These are phyloP conservation scores for Cyprinodon tularosa DNA, from an alignment of 2,113 vertebrate species.

Conservation along the genomic window DNA sequence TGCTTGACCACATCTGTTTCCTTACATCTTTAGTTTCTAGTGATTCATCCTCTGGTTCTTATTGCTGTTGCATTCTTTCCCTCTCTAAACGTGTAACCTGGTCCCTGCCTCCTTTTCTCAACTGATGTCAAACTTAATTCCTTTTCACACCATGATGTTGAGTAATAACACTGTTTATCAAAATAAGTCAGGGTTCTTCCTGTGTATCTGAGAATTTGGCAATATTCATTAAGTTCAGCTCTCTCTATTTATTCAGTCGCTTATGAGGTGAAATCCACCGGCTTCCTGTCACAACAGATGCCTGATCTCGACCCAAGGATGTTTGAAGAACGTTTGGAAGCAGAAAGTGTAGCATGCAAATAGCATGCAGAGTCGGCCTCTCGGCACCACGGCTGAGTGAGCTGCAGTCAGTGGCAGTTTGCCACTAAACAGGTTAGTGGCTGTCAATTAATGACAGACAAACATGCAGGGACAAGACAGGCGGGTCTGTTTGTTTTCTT, in stretches of 20 bases:
- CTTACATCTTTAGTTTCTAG: slow-evolving; percentile 2
- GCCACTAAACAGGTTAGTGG: slow-evolving; percentile 49
- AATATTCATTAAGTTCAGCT: slow-evolving; percentile 9
- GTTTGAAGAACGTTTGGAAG: slow-evolving; percentile 52
- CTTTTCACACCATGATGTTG: background rate
- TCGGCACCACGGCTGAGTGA: slow-evolving; percentile 20
- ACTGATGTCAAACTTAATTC: slow-evolving; percentile 7
- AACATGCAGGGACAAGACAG: slow-evolving; percentile 51
- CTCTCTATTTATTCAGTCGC: slow-evolving; percentile 10
- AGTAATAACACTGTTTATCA: background rate
- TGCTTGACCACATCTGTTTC: slow-evolving; percentile 1
- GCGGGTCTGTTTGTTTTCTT: slow-evolving; percentile 50
- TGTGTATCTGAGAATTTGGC: background rate
- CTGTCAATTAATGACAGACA: slow-evolving; percentile 47
- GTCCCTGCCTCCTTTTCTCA: background rate
- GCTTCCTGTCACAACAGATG: slow-evolving; percentile 31
- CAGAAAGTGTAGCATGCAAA: slow-evolving; percentile 50
- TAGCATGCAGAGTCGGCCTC: slow-evolving; percentile 29
- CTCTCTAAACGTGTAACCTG: background rate
- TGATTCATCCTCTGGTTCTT: background rate
- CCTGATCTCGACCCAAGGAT: slow-evolving; percentile 32
- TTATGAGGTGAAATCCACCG: slow-evolving; percentile 22
- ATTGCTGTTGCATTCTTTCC: background rate
- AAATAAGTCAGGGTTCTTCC: background rate
- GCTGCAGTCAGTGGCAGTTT: slow-evolving; percentile 32